Evolutionary conservation across 2,888 invertebrate species (phyloP).

Genomic region (Chelonus formosanus): DNA sequence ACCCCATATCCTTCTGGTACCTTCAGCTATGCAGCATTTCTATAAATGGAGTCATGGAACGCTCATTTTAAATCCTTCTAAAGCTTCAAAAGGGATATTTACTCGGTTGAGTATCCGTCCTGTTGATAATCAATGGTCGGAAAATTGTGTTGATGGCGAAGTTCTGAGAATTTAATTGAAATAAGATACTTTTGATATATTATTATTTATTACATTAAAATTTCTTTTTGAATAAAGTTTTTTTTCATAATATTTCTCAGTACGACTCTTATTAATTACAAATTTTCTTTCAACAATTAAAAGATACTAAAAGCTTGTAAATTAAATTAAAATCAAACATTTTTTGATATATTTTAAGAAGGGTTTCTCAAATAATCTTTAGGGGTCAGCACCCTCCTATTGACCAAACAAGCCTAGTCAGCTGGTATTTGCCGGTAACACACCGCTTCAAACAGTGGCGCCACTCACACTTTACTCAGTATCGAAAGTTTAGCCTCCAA

Average conservation of each 20-base stretch:
- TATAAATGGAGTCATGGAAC: constrained; percentile 80
- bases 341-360: not conserved
- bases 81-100: constrained; percentile 81
- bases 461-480: constrained; percentile 43
- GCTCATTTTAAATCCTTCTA: constrained; percentile 86
- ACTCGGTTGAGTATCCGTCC: constrained; percentile 71
- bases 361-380: not conserved
- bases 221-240: not conserved
- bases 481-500: constrained; percentile 51
- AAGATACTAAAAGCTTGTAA: not conserved
- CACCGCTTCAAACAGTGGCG: constrained; percentile 44
- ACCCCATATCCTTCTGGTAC: constrained; percentile 85
- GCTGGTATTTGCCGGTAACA: not conserved
- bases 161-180: constrained; percentile 47
- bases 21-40: constrained; percentile 86
- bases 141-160: constrained; percentile 54
- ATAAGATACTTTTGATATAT: not conserved
- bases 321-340: not conserved
- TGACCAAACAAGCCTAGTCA: not conserved
- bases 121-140: constrained; percentile 44
- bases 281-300: not conserved
- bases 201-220: too few species aligned
- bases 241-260: not conserved
- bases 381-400: constrained; percentile 30
- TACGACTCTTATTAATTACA: too few species aligned